phyloP scores from a whole-genome alignment of 2,797 vertebrate genomes.

The Bryconaethiops microstoma region DNA sequence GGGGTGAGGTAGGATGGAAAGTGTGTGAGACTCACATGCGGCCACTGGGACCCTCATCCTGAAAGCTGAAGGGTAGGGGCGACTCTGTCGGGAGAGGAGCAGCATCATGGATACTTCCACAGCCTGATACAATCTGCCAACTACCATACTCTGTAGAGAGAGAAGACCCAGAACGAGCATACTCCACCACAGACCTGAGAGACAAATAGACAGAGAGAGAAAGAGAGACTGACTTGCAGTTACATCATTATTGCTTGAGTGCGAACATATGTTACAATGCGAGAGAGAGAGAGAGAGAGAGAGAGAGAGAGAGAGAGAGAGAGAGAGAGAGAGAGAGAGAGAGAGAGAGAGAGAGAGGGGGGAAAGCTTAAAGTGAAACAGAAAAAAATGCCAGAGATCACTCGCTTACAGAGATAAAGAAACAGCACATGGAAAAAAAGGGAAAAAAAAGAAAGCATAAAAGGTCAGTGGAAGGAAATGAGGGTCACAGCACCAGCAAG shows the following conservation, averaged over 20 bases:
- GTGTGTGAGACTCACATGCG: constrained; percentile 85
- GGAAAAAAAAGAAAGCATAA: constrained; percentile 4
- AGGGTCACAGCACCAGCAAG: constrained; percentile 33
- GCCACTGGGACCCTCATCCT: constrained; percentile 89
- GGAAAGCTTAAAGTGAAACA: constrained; percentile 15
- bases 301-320: not conserved
- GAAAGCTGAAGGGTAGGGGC: constrained; percentile 92
- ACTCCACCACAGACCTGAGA: constrained; percentile 88
- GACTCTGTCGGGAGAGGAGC: constrained; percentile 84
- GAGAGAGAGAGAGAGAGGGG: not conserved
- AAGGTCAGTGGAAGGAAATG: constrained; percentile 6
- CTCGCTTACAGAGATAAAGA: not conserved
- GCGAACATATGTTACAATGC: constrained; percentile 6
- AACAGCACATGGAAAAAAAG: constrained; percentile 22
- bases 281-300: not conserved
- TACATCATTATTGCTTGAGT: constrained; percentile 55
- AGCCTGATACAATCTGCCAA: constrained; percentile 98
- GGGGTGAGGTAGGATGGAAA: constrained; percentile 1
- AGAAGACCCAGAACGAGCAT: constrained; percentile 89
- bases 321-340: not conserved
- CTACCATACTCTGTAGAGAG: constrained; percentile 97
- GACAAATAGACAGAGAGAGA: constrained; percentile 70
- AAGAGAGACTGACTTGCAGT: constrained; percentile 47
- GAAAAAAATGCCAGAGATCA: not conserved
- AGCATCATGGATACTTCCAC: constrained; percentile 95